A percentile compares a stretch with the other conserved stretches of the same genome.
Conservation (phyloP, 2,888 invertebrate species). For the Euproctis similis region DNA sequence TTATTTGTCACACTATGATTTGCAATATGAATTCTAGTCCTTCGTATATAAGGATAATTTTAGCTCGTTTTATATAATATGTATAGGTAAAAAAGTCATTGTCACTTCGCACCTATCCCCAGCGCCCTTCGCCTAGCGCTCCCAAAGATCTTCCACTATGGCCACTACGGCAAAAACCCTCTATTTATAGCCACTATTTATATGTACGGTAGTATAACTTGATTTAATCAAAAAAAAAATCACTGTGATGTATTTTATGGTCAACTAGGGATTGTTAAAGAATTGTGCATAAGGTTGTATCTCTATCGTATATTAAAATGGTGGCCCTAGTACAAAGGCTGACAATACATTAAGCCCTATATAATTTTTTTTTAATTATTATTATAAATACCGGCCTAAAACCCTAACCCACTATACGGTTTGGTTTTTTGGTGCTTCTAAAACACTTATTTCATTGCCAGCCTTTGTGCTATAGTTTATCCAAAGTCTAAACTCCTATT, state of each 20-base stretch:
- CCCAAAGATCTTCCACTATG: constrained; percentile 65
- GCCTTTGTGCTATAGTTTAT: constrained; percentile 51
- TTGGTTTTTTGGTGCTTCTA: constrained; percentile 3
- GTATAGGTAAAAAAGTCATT: constrained; percentile 25
- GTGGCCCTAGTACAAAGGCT: constrained; percentile 34
- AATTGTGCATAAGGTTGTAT: constrained; percentile 10
- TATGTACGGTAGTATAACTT: constrained; percentile 38
- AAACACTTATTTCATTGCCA: constrained; percentile 16
- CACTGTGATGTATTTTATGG: constrained; percentile 25
- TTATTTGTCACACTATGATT: constrained; percentile 26
- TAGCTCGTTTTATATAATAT: constrained; percentile 12
- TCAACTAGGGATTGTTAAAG: constrained; percentile 13
- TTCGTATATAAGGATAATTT: constrained; percentile 10
- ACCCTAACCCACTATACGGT: background rate
- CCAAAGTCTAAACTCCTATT: constrained; percentile 74
- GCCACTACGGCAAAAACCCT: constrained; percentile 56
- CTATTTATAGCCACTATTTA: constrained; percentile 39
- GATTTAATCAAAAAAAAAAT: constrained; percentile 19
- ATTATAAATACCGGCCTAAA: background rate
- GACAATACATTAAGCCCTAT: constrained; percentile 20
- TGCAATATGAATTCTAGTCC: constrained; percentile 12
- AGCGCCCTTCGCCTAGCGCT: constrained; percentile 64
- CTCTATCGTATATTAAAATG: constrained; percentile 42
- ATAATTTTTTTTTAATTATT: too few species aligned
- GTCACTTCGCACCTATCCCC: constrained; percentile 39